phyloP scores from a whole-genome alignment of 2,797 vertebrate genomes.

The Chloroceryle inda region DNA sequence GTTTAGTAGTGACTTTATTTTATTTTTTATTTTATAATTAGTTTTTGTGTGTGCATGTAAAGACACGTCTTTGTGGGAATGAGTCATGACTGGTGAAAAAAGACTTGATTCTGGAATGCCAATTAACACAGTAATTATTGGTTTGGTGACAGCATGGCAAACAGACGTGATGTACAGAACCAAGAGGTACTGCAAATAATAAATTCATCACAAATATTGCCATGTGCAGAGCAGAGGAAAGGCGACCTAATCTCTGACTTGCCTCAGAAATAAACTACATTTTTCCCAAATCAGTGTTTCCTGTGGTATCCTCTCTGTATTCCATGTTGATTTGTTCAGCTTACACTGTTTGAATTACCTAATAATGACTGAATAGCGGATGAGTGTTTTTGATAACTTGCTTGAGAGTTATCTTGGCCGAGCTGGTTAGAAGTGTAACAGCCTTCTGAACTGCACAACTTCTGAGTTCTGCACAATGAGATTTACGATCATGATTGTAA shows the following conservation, averaged over 20 bases:
- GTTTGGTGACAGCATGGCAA: not conserved
- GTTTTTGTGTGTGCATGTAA: too few relatives aligned
- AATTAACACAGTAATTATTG: not conserved
- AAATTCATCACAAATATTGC: not conserved
- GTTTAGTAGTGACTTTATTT: too few relatives aligned
- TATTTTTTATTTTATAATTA: too few relatives aligned
- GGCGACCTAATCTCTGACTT: not conserved
- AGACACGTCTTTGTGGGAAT: not conserved
- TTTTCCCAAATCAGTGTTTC: not conserved
- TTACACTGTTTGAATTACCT: constrained; percentile 20
- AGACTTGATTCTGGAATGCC: not conserved
- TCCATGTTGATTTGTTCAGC: constrained; percentile 50
- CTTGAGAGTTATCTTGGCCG: not conserved
- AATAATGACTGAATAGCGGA: constrained; percentile 27
- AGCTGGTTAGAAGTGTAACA: not conserved
- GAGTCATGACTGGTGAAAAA: not conserved
- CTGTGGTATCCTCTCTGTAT: constrained; percentile 8
- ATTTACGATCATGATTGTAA: constrained; percentile 75
- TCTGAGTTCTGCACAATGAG: not conserved
- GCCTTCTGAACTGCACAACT: not conserved
- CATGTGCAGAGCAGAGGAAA: not conserved
- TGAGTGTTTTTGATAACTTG: not conserved
- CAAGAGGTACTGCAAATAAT: not conserved
- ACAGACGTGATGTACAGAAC: not conserved
- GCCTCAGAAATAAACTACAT: not conserved